Evolutionary conservation across 2,888 invertebrate genomes (phyloP).

Genomic region (Gonocerus acuteangulatus): DNA sequence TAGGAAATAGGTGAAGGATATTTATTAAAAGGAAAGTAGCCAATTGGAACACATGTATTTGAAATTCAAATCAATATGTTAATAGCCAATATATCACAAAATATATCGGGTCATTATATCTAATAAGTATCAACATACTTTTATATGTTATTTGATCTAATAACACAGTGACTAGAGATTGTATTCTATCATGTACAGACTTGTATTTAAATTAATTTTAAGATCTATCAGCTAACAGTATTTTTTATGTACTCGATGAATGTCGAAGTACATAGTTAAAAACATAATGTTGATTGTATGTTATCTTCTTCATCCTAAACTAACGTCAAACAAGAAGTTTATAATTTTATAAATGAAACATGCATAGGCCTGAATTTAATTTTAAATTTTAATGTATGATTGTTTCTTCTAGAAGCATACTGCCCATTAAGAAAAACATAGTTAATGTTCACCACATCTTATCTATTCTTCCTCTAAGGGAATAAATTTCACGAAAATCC

Average conservation of each 20-base stretch:
- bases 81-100: slow-evolving; percentile 16
- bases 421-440: neutral
- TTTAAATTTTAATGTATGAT: slow-evolving; percentile 9
- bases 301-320: neutral
- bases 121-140: slow-evolving; percentile 1
- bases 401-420: slow-evolving; percentile 17
- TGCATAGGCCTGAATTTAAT: neutral
- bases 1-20: no score
- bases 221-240: slow-evolving; percentile 3
- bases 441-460: no score
- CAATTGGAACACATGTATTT: slow-evolving; percentile 14
- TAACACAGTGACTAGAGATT: slow-evolving; percentile 18
- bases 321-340: neutral
- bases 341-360: neutral
- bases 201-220: slow-evolving; percentile 1
- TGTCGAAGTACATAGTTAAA: neutral
- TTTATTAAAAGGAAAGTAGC: slow-evolving; percentile 1
- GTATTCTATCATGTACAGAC: slow-evolving; percentile 14
- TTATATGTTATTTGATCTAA: slow-evolving; percentile 4
- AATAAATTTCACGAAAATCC: no score
- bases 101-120: slow-evolving; percentile 16
- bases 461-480: no score
- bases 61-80: slow-evolving; percentile 10
- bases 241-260: slow-evolving; percentile 1
- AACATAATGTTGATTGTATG: slow-evolving; percentile 13